Conservation (phyloP, 2,113 vertebrate species). For the Synchiropus splendidus region DNA sequence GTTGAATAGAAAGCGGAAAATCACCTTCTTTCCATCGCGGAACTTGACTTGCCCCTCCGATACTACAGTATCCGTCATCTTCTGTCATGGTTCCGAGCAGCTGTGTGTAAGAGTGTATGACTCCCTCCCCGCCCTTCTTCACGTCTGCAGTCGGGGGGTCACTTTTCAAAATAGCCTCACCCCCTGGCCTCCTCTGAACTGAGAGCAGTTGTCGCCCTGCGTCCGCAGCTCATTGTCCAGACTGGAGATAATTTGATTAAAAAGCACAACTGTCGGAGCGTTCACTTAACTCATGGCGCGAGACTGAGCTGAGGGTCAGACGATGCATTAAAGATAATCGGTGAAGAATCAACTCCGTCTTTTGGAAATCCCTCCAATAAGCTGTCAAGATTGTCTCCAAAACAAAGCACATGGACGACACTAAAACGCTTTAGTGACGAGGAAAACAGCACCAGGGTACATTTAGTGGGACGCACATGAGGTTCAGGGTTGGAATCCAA, state of each 20-base stretch:
- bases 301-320: constrained; percentile 1
- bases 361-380: constrained; percentile 11
- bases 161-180: constrained; percentile 81
- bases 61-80: constrained; percentile 98
- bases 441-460: too few relatives aligned
- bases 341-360: constrained; percentile 2
- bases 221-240: constrained; percentile 25
- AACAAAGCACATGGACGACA: constrained; percentile 4
- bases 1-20: neutral
- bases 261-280: constrained; percentile 26
- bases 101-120: constrained; percentile 52
- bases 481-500: too few relatives aligned
- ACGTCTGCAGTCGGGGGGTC: constrained; percentile 51
- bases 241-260: constrained; percentile 43
- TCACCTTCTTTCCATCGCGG: constrained; percentile 94
- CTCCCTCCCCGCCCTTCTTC: constrained; percentile 12
- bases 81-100: constrained; percentile 94
- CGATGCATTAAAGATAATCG: constrained; percentile 28
- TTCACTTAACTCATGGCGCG: constrained; percentile 26
- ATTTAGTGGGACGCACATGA: too few relatives aligned
- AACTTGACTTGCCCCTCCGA: constrained; percentile 95
- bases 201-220: constrained; percentile 51
- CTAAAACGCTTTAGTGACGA: too few relatives aligned
- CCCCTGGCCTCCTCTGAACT: constrained; percentile 12
- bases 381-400: neutral